Conservation (phyloP, 2,113 vertebrate species). For the Cottus gobio region DNA sequence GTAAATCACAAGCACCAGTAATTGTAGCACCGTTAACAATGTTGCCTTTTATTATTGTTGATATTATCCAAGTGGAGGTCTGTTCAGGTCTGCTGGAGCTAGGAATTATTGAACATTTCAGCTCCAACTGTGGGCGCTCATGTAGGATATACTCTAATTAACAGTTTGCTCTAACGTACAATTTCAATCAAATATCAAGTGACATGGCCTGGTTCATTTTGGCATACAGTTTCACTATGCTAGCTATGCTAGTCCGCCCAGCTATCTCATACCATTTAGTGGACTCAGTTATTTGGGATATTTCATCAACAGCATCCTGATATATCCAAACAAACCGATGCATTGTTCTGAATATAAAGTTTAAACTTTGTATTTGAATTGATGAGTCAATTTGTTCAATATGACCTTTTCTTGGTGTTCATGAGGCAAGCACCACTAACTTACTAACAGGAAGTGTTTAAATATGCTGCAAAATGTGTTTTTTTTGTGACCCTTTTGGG, state of each 20-base stretch:
- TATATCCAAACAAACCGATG: not conserved
- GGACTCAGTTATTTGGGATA: not conserved
- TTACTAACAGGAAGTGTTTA: too few species aligned
- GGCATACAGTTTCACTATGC: not conserved
- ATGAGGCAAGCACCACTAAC: not conserved
- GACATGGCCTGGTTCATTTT: not conserved
- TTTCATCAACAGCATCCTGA: not conserved
- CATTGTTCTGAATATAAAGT: not conserved
- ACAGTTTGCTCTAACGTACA: conserved; percentile 32
- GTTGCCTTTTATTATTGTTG: not conserved
- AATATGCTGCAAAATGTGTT: not conserved
- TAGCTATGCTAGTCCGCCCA: not conserved
- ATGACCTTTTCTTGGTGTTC: not conserved
- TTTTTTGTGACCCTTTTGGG: not conserved
- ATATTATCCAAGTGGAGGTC: not conserved
- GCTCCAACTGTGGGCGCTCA: not conserved
- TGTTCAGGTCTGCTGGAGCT: conserved; percentile 5
- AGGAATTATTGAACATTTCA: not conserved
- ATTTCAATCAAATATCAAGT: not conserved
- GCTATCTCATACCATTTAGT: not conserved
- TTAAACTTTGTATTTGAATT: not conserved
- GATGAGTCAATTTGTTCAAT: not conserved
- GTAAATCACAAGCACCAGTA: conserved; percentile 1
- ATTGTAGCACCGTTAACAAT: not conserved
- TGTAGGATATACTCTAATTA: not conserved